Evolutionary conservation across 2,113 vertebrate genomes (phyloP).

Genomic region (Myocastor coypus): DNA sequence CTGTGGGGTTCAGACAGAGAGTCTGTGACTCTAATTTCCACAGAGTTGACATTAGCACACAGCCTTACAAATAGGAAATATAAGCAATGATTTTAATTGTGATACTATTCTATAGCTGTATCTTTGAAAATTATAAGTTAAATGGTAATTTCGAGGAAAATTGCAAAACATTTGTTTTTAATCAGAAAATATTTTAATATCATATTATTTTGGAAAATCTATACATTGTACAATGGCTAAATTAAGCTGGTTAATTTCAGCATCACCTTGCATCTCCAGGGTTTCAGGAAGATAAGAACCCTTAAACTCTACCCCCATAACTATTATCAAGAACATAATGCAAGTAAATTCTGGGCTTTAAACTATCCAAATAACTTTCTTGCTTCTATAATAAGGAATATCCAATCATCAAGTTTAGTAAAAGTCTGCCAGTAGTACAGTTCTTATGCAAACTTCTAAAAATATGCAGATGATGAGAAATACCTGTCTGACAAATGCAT

Average conservation of each 20-base stretch:
- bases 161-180: background rate
- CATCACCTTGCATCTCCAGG: background rate
- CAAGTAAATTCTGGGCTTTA: background rate
- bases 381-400: background rate
- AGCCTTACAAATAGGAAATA: background rate
- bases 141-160: background rate
- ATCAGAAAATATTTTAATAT: background rate
- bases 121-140: background rate
- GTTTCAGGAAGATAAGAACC: background rate
- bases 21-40: background rate
- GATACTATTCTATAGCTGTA: background rate
- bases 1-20: background rate
- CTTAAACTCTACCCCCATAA: background rate
- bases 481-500: background rate
- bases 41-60: too few species aligned
- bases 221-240: background rate
- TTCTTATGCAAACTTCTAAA: background rate
- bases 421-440: background rate
- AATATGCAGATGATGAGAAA: slow-evolving; percentile 14
- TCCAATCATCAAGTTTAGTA: background rate
- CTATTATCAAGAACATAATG: background rate
- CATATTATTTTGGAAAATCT: background rate
- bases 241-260: background rate
- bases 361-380: background rate
- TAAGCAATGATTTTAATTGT: background rate